phyloP scores from a whole-genome alignment of 2,797 vertebrate species.

The Decapterus maruadsi region DNA sequence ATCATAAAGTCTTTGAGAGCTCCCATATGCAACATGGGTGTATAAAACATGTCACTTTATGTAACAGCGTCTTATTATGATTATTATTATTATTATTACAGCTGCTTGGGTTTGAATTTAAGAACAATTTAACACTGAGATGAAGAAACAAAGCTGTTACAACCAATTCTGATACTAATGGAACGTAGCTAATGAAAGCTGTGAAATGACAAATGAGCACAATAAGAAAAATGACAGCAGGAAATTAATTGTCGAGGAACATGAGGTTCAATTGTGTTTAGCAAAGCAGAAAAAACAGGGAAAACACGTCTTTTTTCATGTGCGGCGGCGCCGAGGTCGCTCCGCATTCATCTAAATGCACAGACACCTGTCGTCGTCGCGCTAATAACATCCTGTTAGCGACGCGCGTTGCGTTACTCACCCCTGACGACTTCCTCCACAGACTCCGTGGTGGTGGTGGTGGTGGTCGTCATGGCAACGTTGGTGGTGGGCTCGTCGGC shows the following conservation, averaged over 20 bases:
- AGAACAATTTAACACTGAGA: constrained; percentile 32
- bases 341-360: constrained; percentile 29
- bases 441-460: constrained; percentile 94
- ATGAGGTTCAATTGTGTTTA: constrained; percentile 28
- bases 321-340: background rate
- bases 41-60: constrained; percentile 17
- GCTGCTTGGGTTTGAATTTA: constrained; percentile 24
- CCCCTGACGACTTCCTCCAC: constrained; percentile 98
- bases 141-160: constrained; percentile 32
- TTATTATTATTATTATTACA: constrained; percentile 14
- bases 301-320: constrained; percentile 29
- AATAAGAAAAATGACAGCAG: constrained; percentile 62
- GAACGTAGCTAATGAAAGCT: constrained; percentile 60
- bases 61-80: background rate
- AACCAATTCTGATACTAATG: constrained; percentile 50
- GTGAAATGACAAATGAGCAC: constrained; percentile 61
- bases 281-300: constrained; percentile 32
- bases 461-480: constrained; percentile 93
- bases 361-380: background rate
- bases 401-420: constrained; percentile 65
- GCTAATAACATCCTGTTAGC: background rate
- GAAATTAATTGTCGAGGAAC: constrained; percentile 59
- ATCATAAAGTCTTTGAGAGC: background rate
- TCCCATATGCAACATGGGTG: background rate
- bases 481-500: constrained; percentile 90